phyloP scores from a whole-genome alignment of 2,113 vertebrate species.

The Orycteropus afer region DNA sequence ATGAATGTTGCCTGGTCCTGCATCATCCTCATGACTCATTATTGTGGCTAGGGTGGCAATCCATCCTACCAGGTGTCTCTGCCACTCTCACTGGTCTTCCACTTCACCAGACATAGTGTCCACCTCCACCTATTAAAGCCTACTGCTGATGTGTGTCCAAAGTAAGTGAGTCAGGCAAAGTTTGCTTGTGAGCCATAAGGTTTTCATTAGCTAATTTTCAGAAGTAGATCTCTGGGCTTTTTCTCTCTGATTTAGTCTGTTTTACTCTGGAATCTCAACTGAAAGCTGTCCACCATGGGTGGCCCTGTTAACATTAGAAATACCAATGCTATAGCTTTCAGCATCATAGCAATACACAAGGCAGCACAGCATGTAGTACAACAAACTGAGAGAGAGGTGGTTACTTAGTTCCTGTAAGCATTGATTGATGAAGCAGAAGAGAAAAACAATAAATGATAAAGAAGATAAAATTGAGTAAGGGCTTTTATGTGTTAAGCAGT shows the following conservation, averaged over 20 bases:
- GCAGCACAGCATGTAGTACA: background rate
- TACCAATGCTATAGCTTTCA: background rate
- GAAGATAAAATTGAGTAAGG: background rate
- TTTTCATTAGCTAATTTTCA: background rate
- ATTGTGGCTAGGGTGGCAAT: background rate
- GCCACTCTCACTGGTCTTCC: background rate
- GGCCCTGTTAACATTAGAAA: background rate
- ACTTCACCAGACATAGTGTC: background rate
- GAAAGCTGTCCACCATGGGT: background rate
- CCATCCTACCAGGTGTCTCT: background rate
- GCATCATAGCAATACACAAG: background rate
- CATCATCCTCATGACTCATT: background rate
- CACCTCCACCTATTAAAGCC: background rate
- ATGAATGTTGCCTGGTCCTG: background rate
- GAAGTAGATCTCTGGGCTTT: background rate
- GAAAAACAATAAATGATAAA: background rate
- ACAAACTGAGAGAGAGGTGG: background rate
- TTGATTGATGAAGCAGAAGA: background rate
- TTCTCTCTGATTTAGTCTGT: background rate
- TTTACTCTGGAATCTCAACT: background rate
- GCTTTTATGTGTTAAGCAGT: background rate
- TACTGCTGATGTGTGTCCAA: background rate
- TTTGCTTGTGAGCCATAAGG: background rate
- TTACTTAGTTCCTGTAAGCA: background rate
- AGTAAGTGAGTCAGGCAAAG: background rate